These are phyloP conservation scores for Hypsopygia costalis DNA, from an alignment of 2,888 invertebrate genomes.

Conservation along the genomic window DNA sequence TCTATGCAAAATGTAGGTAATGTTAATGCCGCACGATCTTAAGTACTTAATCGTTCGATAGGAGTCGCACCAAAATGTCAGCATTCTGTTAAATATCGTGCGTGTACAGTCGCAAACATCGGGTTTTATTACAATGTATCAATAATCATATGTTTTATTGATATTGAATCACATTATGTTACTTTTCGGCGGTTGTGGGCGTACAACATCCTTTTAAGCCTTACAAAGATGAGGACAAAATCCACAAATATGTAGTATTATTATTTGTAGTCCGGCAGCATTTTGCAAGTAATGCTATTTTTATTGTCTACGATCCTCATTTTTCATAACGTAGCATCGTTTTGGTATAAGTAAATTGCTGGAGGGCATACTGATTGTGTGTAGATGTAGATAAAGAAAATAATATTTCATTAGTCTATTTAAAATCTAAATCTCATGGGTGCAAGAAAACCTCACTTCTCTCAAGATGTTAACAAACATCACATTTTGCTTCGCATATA, in stretches of 20 bases:
- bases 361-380: too few relatives aligned
- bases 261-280: not conserved
- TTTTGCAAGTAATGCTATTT: too few relatives aligned
- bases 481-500: too few relatives aligned
- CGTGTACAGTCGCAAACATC: conserved; percentile 17
- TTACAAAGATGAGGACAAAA: not conserved
- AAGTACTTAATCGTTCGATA: conserved; percentile 41
- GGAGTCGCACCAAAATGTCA: conserved; percentile 48
- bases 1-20: conserved; percentile 41
- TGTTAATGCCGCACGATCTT: conserved; percentile 47
- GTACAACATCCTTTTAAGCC: not conserved
- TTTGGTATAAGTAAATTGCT: too few relatives aligned
- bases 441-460: too few relatives aligned
- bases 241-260: not conserved
- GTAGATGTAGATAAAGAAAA: too few relatives aligned
- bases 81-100: conserved; percentile 45
- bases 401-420: too few relatives aligned
- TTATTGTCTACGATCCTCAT: too few relatives aligned
- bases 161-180: not conserved
- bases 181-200: not conserved
- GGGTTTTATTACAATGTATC: not conserved
- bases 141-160: not conserved
- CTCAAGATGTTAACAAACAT: too few relatives aligned
- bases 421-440: too few relatives aligned
- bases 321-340: too few relatives aligned